Evolutionary conservation across 2,797 vertebrate species (phyloP).

Genomic region (Loris lydekkerianus): DNA sequence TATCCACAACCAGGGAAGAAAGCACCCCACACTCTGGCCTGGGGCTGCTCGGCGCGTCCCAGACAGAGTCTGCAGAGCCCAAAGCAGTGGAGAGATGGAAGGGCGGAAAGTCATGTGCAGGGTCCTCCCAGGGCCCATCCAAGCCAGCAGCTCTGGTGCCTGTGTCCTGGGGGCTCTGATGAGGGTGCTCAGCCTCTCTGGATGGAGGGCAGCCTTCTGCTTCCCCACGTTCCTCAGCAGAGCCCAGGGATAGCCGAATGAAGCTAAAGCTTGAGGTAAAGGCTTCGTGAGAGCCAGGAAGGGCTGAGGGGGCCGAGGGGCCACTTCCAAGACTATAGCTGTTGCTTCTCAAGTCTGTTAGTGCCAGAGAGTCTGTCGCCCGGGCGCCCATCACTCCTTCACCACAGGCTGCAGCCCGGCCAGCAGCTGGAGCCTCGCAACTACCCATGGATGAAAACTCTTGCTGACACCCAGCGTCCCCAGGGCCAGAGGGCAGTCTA

Average conservation of each 20-base stretch:
- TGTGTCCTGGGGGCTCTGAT: background rate
- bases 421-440: background rate
- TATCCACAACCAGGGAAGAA: slow-evolving; percentile 86
- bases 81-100: background rate
- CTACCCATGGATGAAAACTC: background rate
- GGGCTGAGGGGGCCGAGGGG: rapidly evolving
- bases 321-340: background rate
- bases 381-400: background rate
- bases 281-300: background rate
- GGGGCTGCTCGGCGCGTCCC: slow-evolving; percentile 38
- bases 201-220: slow-evolving; percentile 44
- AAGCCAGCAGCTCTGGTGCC: background rate
- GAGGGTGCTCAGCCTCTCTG: background rate
- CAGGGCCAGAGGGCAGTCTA: background rate
- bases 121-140: background rate
- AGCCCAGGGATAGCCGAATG: slow-evolving; percentile 92
- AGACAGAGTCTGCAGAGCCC: background rate
- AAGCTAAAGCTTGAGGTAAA: slow-evolving; percentile 96
- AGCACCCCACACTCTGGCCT: slow-evolving; percentile 83
- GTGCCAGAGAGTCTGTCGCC: background rate
- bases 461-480: background rate
- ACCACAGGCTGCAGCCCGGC: rapidly evolving
- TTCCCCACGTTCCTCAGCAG: slow-evolving; percentile 52
- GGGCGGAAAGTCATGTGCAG: background rate
- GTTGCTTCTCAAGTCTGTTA: background rate